Percentiles rank a stretch among this genome's conserved stretches.
phyloP scores from a whole-genome alignment of 2,797 vertebrate genomes.

The Urophycis tenuis region DNA sequence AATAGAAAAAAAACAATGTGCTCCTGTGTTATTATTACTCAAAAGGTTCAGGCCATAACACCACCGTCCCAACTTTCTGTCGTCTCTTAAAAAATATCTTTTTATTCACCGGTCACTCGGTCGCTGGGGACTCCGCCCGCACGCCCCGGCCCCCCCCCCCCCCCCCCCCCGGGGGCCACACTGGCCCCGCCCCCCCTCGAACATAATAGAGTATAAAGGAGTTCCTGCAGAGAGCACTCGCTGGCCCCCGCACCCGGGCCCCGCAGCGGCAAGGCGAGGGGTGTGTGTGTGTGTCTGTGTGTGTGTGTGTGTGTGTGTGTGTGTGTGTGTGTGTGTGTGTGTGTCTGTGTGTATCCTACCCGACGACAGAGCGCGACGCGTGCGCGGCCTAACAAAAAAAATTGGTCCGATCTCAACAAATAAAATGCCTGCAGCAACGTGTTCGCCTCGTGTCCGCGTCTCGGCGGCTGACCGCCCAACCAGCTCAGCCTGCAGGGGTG shows the following conservation, averaged over 20 bases:
- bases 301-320: slow-evolving; percentile 7
- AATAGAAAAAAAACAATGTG: slow-evolving; percentile 42
- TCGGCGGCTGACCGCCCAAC: too few relatives aligned
- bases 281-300: slow-evolving; percentile 4
- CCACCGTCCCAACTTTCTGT: slow-evolving; percentile 36
- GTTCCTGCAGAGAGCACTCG: background rate
- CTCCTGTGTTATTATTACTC: slow-evolving; percentile 31
- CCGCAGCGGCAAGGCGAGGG: slow-evolving; percentile 29
- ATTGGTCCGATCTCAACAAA: too few relatives aligned
- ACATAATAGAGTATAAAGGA: slow-evolving; percentile 2
- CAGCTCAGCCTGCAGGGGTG: background rate
- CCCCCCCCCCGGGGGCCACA: too few relatives aligned
- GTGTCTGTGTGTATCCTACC: slow-evolving; percentile 11
- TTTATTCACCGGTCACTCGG: slow-evolving; percentile 27
- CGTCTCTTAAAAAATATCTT: slow-evolving; percentile 57
- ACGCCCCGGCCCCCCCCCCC: too few relatives aligned
- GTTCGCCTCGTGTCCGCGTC: too few relatives aligned
- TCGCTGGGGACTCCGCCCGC: too few relatives aligned
- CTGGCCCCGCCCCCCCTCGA: too few relatives aligned
- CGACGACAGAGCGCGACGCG: too few relatives aligned
- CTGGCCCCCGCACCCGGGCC: background rate
- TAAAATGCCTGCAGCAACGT: too few relatives aligned
- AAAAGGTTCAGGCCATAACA: slow-evolving; percentile 55
- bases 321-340: slow-evolving; percentile 16
- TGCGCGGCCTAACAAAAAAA: too few relatives aligned